phyloP scores from a whole-genome alignment of 2,113 vertebrate species.

The Zosterops borbonicus region DNA sequence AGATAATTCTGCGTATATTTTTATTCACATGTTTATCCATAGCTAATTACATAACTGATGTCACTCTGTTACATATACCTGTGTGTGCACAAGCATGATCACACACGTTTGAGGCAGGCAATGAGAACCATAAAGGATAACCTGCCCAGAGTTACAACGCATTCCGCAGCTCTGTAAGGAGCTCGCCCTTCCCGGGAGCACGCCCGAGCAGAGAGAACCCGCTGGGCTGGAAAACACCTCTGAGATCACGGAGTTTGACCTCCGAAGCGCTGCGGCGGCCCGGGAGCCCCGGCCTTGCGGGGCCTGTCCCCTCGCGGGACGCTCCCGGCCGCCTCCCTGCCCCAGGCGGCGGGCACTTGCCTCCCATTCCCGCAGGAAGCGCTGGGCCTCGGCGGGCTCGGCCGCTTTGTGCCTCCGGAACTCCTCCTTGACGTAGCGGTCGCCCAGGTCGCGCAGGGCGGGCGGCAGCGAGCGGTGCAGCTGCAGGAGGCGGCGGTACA shows the following conservation, averaged over 20 bases:
- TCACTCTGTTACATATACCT: not conserved
- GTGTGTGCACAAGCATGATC: accelerated
- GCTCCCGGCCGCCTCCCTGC: not conserved
- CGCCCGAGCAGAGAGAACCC: not conserved
- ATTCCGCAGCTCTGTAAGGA: not conserved
- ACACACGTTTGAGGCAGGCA: not conserved
- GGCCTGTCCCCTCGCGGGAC: not conserved
- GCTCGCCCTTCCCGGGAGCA: not conserved
- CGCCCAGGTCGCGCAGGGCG: conserved; percentile 82
- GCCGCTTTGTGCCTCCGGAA: conserved; percentile 82
- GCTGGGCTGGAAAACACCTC: not conserved
- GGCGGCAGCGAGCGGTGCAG: conserved; percentile 84
- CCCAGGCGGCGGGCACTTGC: conserved; percentile 66
- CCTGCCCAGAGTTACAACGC: not conserved
- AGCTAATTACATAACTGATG: not conserved
- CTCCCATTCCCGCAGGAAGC: conserved; percentile 90
- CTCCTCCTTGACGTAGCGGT: conserved; percentile 90
- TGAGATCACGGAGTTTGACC: not conserved
- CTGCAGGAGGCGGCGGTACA: conserved; percentile 84
- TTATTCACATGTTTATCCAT: not conserved
- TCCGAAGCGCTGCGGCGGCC: not conserved
- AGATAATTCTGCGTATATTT: accelerated
- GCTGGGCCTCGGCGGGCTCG: conserved; percentile 68
- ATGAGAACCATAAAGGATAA: accelerated
- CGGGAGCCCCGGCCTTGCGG: not conserved